Evolutionary conservation across 37 sponge, comb jelly and placozoan species (phyloP).

Genomic region (Theonella swinhoei): DNA sequence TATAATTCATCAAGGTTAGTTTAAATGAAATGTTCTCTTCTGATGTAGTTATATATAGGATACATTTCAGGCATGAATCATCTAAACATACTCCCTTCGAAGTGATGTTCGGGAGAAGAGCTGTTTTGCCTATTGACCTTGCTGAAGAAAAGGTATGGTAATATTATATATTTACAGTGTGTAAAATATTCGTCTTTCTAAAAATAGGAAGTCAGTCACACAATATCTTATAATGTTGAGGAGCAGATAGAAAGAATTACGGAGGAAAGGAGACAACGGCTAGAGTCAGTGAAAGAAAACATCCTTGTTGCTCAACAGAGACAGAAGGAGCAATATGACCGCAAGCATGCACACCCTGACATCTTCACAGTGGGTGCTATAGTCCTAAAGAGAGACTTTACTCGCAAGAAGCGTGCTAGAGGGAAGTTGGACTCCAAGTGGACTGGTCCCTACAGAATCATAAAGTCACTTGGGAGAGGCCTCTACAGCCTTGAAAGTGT

Average conservation of each 20-base stretch:
- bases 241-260: too few species aligned
- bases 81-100: constrained; percentile 49
- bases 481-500: neutral
- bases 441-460: constrained; percentile 33
- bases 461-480: neutral
- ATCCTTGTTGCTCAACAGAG: constrained; percentile 27
- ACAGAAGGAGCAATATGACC: constrained; percentile 49
- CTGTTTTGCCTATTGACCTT: constrained; percentile 34
- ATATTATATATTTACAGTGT: too few species aligned
- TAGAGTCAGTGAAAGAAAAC: constrained; percentile 18
- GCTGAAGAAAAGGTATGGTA: too few species aligned
- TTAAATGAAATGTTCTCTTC: too few species aligned
- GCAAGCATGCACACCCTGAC: neutral
- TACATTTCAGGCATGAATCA: too few species aligned
- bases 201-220: too few species aligned
- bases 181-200: too few species aligned
- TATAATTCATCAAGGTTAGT: constrained; percentile 49
- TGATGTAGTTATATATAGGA: too few species aligned
- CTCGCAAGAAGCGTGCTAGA: constrained; percentile 23
- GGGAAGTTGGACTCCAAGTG: constrained; percentile 52
- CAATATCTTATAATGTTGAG: neutral
- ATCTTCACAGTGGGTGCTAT: constrained; percentile 17
- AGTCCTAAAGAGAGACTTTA: constrained; percentile 60
- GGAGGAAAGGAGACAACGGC: neutral
- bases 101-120: constrained; percentile 44